Percentiles rank a stretch among this genome's conserved stretches.
Conservation (phyloP, 2,888 invertebrate species). For the Aethes cnicana region DNA sequence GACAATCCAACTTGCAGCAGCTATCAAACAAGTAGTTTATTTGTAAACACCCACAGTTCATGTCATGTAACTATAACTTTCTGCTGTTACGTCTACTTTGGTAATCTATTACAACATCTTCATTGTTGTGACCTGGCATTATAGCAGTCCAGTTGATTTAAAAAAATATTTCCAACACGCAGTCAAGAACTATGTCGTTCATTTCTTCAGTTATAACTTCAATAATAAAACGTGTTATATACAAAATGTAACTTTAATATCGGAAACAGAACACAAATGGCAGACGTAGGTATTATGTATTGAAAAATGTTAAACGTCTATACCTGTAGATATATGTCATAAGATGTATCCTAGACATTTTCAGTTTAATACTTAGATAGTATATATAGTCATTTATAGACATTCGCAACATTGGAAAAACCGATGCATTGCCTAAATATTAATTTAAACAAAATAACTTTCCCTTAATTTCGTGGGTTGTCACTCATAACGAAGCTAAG, state of each 20-base stretch:
- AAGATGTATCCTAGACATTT: too few species aligned
- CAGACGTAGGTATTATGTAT: too few species aligned
- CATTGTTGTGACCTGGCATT: constrained; percentile 14
- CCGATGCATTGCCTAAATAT: neutral
- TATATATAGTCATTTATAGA: too few species aligned
- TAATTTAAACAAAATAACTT: constrained; percentile 8
- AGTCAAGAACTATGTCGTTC: constrained; percentile 1
- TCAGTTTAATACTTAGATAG: too few species aligned
- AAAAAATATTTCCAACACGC: constrained; percentile 15
- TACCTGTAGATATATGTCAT: too few species aligned
- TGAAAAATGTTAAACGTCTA: too few species aligned
- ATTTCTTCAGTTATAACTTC: neutral
- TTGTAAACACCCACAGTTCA: constrained; percentile 9
- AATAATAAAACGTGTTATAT: too few species aligned
- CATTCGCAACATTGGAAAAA: too few species aligned
- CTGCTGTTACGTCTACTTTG: constrained; percentile 18
- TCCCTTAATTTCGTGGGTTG: constrained; percentile 25
- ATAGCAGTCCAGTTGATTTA: constrained; percentile 1
- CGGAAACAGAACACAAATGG: too few species aligned
- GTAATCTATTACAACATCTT: constrained; percentile 25
- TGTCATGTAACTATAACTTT: constrained; percentile 19
- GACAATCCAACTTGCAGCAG: neutral
- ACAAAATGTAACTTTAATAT: too few species aligned
- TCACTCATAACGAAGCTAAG: constrained; percentile 36
- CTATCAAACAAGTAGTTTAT: constrained; percentile 4